Evolutionary conservation across 1,140 invertebrate species (phyloP).

Genomic region (Bombyx mori): DNA sequence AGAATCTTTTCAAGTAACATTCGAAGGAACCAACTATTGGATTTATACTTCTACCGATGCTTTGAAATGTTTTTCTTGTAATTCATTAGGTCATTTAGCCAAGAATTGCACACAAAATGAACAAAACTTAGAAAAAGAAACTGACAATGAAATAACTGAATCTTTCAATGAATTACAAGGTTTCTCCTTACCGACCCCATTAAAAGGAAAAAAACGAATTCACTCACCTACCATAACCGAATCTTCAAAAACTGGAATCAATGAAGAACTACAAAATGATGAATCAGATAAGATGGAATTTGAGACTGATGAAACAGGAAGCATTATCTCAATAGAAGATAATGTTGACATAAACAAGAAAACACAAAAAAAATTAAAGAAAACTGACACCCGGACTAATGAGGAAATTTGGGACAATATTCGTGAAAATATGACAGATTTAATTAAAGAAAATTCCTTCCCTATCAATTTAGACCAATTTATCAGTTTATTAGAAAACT

Average conservation of each 20-base stretch:
- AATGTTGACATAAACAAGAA: slow-evolving; percentile 9
- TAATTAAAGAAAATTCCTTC: slow-evolving; percentile 9
- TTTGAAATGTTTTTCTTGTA: slow-evolving; percentile 15
- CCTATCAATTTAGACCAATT: slow-evolving; percentile 13
- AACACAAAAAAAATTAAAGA: slow-evolving; percentile 16
- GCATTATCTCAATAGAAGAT: slow-evolving; percentile 15
- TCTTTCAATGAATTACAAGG: no score
- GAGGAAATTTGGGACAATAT: slow-evolving; percentile 20
- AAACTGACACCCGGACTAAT: slow-evolving; percentile 9
- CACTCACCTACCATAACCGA: slow-evolving; percentile 8
- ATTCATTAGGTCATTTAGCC: slow-evolving; percentile 14
- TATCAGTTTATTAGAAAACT: no score
- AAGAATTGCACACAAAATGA: slow-evolving; percentile 15
- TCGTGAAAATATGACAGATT: slow-evolving; percentile 11
- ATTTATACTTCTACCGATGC: slow-evolving; percentile 12
- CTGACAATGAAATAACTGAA: no score
- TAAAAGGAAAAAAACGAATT: no score
- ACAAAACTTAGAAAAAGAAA: no score
- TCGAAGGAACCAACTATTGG: slow-evolving; percentile 14
- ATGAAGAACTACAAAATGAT: slow-evolving; percentile 3
- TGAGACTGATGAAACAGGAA: slow-evolving; percentile 12
- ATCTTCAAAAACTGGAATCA: not conserved
- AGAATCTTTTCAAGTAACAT: slow-evolving; percentile 9
- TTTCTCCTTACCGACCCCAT: no score
- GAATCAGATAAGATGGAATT: slow-evolving; percentile 3